Base-by-base conservation (phyloP, 1,140 invertebrate species). In the Aphelenchoides fujianensis region DNA sequence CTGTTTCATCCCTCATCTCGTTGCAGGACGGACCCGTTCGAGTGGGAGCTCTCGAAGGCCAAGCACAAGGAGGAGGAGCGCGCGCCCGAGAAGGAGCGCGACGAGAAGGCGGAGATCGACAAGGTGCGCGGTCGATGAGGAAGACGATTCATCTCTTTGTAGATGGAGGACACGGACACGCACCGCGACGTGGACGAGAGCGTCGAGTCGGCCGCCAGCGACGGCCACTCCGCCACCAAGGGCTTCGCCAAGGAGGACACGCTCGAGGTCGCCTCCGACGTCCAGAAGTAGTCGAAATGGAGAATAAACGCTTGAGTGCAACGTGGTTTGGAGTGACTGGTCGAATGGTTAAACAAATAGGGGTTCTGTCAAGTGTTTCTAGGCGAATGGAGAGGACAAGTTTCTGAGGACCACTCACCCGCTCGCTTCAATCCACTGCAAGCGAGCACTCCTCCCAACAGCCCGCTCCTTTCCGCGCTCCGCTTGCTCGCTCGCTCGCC, bases 151-250 rank as follows among this genome's bases (percentile, higher is more conserved):
- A n/a, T n/a, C n/a, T 30, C 34, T 32, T 70, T 70, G 23, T 27
- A 73, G 71, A 73, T n/a, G 23, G 69, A 74, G 36, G 77, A 79
- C 37, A 70, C 74, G 0, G 73, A 76, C 31, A 72, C 76, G 2
- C 23, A 94, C 94, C 97, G 85, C 94, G 98, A 30, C 88, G 90
- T 32, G 91, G 90, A 85, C 94, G 85, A 92, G 96, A 84, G 98
- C 97, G 87, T 90, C 88, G 86, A 94, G 94, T 84, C 93, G 94
- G 5, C 88, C 86, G 68, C 91, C 87, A 81, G 95, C 92, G 16
- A 94, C 88, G 84, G 95, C 97, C 85, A 97, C 97, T 84, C 97
- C 96, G 0, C 94, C 92, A 0, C 94, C 94, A 73, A 71, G 34
- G 72, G 59, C 16, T 62, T 77, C 23, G 69, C 64, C 2, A 76